These are phyloP conservation scores for Gyps fulvus DNA, from an alignment of 2,113 vertebrate species.

Conservation along the genomic window DNA sequence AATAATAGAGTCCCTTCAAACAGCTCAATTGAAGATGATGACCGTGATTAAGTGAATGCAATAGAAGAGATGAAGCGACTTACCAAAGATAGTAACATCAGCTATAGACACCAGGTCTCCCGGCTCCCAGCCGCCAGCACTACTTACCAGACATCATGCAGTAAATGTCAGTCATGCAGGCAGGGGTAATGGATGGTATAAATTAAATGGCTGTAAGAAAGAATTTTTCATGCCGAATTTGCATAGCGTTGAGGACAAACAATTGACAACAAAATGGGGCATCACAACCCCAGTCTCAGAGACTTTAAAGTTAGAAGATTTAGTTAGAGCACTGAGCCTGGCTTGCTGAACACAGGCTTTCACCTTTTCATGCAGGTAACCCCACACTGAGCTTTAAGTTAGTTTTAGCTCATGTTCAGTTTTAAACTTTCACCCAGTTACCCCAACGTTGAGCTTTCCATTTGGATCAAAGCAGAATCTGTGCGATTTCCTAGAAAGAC, in stretches of 20 bases:
- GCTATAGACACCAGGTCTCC: conserved; percentile 14
- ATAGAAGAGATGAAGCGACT: not conserved
- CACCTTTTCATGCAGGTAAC: not conserved
- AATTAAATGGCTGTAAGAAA: conserved; percentile 11
- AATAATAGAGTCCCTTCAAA: conserved; percentile 40
- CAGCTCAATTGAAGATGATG: conserved; percentile 41
- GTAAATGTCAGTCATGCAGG: not conserved
- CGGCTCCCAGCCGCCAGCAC: not conserved
- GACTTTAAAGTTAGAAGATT: not conserved
- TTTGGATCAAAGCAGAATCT: not conserved
- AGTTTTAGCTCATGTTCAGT: not conserved
- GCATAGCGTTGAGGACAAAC: not conserved
- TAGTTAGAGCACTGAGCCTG: not conserved
- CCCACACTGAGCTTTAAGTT: not conserved
- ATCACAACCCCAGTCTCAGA: not conserved
- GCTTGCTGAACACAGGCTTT: not conserved
- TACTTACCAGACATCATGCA: not conserved
- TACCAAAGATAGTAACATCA: conserved; percentile 29
- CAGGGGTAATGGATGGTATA: not conserved
- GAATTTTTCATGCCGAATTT: not conserved
- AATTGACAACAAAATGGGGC: not conserved
- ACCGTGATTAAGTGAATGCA: not conserved
- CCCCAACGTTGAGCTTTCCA: not conserved
- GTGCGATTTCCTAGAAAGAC: not conserved
- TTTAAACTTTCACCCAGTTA: not conserved